Conservation (phyloP, 2,113 vertebrate species). For the Hippolais icterina region DNA sequence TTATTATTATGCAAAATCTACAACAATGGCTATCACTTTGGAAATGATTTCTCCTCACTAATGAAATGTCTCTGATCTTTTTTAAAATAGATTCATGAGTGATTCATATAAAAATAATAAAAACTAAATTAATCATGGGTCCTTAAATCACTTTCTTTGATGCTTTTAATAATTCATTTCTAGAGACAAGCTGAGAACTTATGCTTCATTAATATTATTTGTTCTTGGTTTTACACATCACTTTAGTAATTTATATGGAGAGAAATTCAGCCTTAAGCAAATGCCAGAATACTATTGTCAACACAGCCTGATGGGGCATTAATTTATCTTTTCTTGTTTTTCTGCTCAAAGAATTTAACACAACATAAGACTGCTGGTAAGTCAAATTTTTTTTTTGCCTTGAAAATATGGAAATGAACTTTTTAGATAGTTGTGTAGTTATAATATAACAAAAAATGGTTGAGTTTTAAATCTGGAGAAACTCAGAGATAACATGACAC, state of each 20-base stretch:
- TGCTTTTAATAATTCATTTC: conserved; percentile 74
- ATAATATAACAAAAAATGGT: neutral
- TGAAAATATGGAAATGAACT: neutral
- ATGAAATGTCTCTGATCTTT: conserved; percentile 73
- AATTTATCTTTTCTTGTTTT: conserved; percentile 62
- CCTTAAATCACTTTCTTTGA: conserved; percentile 74
- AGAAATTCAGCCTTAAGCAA: conserved; percentile 63
- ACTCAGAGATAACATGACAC: neutral
- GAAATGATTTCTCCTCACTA: conserved; percentile 60
- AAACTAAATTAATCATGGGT: conserved; percentile 76
- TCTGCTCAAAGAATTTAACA: neutral
- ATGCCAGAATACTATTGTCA: conserved; percentile 48
- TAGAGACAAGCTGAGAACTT: conserved; percentile 66
- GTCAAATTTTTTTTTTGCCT: neutral
- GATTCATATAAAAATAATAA: conserved; percentile 75
- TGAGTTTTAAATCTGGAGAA: neutral
- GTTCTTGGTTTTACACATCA: conserved; percentile 64
- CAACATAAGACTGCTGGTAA: neutral
- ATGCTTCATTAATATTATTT: conserved; percentile 76
- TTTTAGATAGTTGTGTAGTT: neutral
- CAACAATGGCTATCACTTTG: conserved; percentile 27
- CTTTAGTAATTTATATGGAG: conserved; percentile 45
- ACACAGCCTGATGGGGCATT: conserved; percentile 40
- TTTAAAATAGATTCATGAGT: conserved; percentile 67
- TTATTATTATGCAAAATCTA: conserved; percentile 65